Evolutionary conservation across 1,140 invertebrate genomes (phyloP).

Genomic region (Pemphigus obesinymphae): DNA sequence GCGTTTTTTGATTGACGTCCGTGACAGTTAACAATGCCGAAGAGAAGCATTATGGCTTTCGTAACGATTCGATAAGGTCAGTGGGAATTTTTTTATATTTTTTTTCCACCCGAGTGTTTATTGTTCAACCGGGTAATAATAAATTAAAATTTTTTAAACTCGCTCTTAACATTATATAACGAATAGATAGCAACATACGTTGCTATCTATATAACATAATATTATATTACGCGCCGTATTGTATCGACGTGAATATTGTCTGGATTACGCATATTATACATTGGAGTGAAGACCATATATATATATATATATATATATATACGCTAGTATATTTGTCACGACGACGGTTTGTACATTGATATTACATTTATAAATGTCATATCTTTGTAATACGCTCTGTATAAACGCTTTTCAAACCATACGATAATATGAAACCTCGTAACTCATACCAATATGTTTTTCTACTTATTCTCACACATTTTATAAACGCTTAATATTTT

Average conservation of each 20-base stretch:
- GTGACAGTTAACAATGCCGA: slow-evolving; percentile 31
- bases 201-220: neutral
- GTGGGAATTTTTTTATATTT: neutral
- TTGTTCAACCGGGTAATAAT: slow-evolving; percentile 27
- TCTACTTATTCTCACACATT: neutral
- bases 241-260: neutral
- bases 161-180: neutral
- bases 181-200: neutral
- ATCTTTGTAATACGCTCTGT: neutral
- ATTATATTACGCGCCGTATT: neutral
- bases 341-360: neutral
- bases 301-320: neutral
- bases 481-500: neutral
- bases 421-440: neutral
- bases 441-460: neutral
- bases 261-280: neutral
- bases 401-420: neutral
- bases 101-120: slow-evolving; percentile 9
- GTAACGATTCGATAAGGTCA: slow-evolving; percentile 35
- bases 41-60: neutral
- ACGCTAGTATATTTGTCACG: neutral
- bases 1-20: slow-evolving; percentile 29
- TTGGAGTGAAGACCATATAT: neutral
- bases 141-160: slow-evolving; percentile 15
- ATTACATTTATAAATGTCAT: neutral